Base-by-base conservation (phyloP, 2,888 invertebrate species). In the Phoenoteleia sp. region DNA sequence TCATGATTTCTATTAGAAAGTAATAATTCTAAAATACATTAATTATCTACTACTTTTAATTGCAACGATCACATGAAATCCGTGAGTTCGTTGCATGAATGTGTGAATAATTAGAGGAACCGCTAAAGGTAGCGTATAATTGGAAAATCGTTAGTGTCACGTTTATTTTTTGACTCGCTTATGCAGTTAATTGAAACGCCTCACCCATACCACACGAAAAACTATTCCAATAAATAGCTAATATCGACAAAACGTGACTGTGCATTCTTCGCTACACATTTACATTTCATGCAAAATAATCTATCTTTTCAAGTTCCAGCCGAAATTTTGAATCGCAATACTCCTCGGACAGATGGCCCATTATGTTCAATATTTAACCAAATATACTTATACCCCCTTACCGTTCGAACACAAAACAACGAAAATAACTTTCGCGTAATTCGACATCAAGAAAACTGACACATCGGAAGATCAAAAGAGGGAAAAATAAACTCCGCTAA, bases 91-190 rank as follows among this genome's bases (percentile, higher is more conserved):
- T 60, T 39, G 64, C 67, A 62, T 54, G 69, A 71, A 67, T 77
- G 86, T 81, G 85, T 77, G 85, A 77, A 84, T 86, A 86, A 84
- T 81, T 86, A 66, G 74, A 29, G 81, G 69, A 52, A 72, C 74
- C 62, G 74, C 74, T 49, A 84, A 81, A 76, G 77, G 77, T 90
- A 90, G 89, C 90, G 89, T 90, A 87, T 92, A 93, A 93, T 93
- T 93, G 93, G 91, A 93, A 93, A 93, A 93, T 93, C 93, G 92
- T 93, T 93, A 89, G 88, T 92, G 92, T 93, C 93, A 88, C 87
- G 84, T 86, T 84, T 86, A 92, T 91, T 91, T 88, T 86, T 84
- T 86, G 72, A 75, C 85, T 80, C 74, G 74, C 79, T 80, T 82
- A 84, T 62, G 56, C 39, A 47, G 60, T 71, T 82, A 82, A 82